Evolutionary conservation across 2,888 invertebrate genomes (phyloP).

Genomic region (Ormyrus pomaceus): DNA sequence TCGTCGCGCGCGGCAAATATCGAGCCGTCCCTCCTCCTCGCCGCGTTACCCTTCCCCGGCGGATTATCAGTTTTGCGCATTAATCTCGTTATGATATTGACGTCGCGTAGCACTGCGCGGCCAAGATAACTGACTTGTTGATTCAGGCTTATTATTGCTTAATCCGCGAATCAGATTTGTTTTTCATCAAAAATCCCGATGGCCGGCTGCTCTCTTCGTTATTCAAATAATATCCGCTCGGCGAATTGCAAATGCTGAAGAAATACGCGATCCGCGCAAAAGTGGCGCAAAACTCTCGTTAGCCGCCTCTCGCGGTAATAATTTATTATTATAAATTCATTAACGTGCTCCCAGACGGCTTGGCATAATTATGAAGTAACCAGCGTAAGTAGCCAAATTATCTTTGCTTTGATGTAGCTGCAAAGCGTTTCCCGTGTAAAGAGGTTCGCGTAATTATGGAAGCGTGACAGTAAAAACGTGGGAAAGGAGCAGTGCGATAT

Average conservation of each 20-base stretch:
- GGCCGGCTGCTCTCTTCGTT: not conserved
- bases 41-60: not conserved
- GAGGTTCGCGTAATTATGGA: not conserved
- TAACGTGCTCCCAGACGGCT: not conserved
- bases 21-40: too few relatives aligned
- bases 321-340: not conserved
- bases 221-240: too few relatives aligned
- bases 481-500: too few relatives aligned
- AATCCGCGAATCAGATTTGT: not conserved
- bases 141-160: slow-evolving; percentile 24
- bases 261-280: too few relatives aligned
- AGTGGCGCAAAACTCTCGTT: too few relatives aligned
- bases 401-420: slow-evolving; percentile 1
- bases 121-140: slow-evolving; percentile 13
- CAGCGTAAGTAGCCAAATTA: not conserved
- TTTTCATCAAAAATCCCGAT: not conserved
- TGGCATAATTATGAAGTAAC: too few relatives aligned
- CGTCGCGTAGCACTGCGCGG: not conserved
- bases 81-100: slow-evolving; percentile 11
- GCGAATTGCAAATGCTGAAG: too few relatives aligned
- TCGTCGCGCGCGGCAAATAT: not conserved
- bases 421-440: not conserved
- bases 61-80: slow-evolving; percentile 1
- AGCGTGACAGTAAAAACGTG: not conserved
- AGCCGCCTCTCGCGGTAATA: too few relatives aligned